A percentile compares a stretch with the other conserved stretches of the same genome.
Evolutionary conservation across 2,113 vertebrate genomes (phyloP).

Genomic region (Neodontobutis hainanensis): DNA sequence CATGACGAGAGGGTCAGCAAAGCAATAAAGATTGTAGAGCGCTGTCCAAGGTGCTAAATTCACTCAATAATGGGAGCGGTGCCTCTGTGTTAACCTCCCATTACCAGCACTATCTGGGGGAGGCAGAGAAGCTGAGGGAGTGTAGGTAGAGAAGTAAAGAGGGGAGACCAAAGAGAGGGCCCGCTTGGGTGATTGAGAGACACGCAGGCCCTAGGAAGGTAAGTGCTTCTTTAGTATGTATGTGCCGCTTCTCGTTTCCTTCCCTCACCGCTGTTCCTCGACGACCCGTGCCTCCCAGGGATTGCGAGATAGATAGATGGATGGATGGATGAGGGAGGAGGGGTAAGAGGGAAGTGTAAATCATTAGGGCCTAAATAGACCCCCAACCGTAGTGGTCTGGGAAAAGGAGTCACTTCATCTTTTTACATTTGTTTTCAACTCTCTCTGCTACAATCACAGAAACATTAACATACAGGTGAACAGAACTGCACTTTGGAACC

Average conservation of each 20-base stretch:
- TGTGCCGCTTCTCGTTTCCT: slow-evolving; percentile 68
- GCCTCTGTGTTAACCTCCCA: slow-evolving; percentile 98
- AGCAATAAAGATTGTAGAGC: slow-evolving; percentile 99
- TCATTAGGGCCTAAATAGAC: slow-evolving; percentile 75
- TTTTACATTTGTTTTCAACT: slow-evolving; percentile 4
- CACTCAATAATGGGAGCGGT: slow-evolving; percentile 98
- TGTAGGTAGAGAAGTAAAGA: slow-evolving; percentile 21
- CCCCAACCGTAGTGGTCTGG: slow-evolving; percentile 60
- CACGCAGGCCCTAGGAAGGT: slow-evolving; percentile 75
- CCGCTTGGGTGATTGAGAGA: slow-evolving; percentile 79
- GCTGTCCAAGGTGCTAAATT: slow-evolving; percentile 99
- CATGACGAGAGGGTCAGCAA: slow-evolving; percentile 98
- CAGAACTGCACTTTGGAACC: neutral
- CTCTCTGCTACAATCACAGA: slow-evolving; percentile 2
- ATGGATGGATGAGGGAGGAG: slow-evolving; percentile 50
- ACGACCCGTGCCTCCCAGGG: slow-evolving; percentile 74
- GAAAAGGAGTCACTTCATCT: slow-evolving; percentile 41
- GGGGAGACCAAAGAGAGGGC: slow-evolving; percentile 77
- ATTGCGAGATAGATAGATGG: slow-evolving; percentile 73
- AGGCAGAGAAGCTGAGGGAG: slow-evolving; percentile 66
- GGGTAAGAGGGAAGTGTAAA: slow-evolving; percentile 49
- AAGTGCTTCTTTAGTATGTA: slow-evolving; percentile 84
- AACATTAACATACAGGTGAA: neutral
- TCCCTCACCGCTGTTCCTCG: slow-evolving; percentile 63
- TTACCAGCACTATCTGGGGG: slow-evolving; percentile 93